Conservation (phyloP, 2,797 vertebrate species). For the Poeciliopsis presidionis region DNA sequence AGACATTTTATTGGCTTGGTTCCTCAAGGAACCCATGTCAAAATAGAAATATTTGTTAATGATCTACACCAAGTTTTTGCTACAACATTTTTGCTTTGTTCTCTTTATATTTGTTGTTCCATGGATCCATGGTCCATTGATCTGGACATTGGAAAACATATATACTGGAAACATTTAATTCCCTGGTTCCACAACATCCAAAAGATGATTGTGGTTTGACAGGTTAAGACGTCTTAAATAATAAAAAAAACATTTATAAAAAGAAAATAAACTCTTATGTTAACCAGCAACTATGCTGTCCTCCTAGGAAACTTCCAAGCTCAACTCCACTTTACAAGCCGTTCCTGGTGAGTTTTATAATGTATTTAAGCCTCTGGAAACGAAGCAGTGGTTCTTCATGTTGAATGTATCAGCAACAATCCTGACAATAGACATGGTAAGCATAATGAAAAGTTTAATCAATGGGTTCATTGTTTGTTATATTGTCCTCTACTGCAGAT, state of each 20-base stretch:
- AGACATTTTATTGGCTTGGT: background rate
- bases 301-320: background rate
- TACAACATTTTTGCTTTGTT: too few relatives aligned
- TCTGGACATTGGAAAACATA: background rate
- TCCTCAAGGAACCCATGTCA: background rate
- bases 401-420: background rate
- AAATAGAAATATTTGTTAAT: background rate
- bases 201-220: background rate
- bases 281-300: background rate
- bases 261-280: background rate
- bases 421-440: background rate
- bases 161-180: background rate
- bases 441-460: background rate
- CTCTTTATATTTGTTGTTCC: background rate
- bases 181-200: background rate
- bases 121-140: background rate
- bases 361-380: background rate
- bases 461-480: background rate
- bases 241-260: background rate
- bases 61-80: background rate
- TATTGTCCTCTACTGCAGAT: background rate
- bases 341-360: background rate
- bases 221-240: background rate
- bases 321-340: background rate
- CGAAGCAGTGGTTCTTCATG: background rate